Base-by-base conservation (phyloP, 2,888 invertebrate species). In the Drosophila gaucha region DNA sequence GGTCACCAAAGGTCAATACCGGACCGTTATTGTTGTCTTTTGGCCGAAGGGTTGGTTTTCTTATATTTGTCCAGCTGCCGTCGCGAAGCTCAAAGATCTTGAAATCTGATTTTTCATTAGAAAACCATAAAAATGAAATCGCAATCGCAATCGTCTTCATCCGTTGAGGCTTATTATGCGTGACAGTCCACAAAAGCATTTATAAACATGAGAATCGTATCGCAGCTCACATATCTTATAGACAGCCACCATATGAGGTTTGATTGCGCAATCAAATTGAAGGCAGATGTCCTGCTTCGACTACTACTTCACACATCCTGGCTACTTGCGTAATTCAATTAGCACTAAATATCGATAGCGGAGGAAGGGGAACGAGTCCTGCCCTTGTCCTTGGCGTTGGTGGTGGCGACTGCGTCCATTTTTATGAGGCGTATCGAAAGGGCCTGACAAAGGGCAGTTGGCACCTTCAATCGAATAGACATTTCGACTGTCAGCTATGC, bases 1-100 rank as follows among this genome's bases (percentile, higher is more conserved):
- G 90, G 89, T 90, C 90, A 90, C 75, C 75, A 55, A 47, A 84
- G 90, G 89, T 90, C 89, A 90, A 39, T 20, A 41, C 69, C 72
- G 82, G 77, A 78, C 72, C 73, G 76, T 78, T 46, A 46, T 46
- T 77, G 75, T 59, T 64, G 31, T 51, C 59, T 60, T n/a, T 59
- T 52, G 43, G 35, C 46, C 84, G 80, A 89, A 89, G 89, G 89
- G 89, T 87, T 89, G 89, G 51, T 75, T 66, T 54, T 36, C 54
- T 10, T 14, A 14, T 31, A 28, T 67, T 75, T 78, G 63, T 84
- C 76, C 86, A 82, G 82, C 70, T 82, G 86, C 51, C 24, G 35
- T 58, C 22, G 47, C 67, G 68, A 76, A 73, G 59, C 67, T 77
- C 60, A 41, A 44, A 74, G 74, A 85, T 80, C 69, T 67, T 50